Evolutionary conservation across 2,888 invertebrate species (phyloP), one percentile per base, ranked within the genome.

Genomic region (Euplexia lucipara): DNA sequence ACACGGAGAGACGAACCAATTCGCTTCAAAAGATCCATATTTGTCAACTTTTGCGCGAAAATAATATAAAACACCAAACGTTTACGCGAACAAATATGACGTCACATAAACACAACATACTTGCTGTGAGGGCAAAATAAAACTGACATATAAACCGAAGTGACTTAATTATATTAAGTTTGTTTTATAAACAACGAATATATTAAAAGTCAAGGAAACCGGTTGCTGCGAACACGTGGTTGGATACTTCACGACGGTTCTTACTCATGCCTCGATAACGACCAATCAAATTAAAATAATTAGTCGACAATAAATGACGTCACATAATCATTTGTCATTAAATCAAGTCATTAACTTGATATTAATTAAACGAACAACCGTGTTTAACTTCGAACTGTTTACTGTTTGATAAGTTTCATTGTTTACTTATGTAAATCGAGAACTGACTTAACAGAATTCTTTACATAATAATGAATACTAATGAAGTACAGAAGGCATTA

Each of bases 61-160:
- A 75, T 54, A 69, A 67, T 54, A 78, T 41, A 60, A 67, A 62
- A 72, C 81, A 80, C 79, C 79, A 62, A 68, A 78, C 64, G 42
- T 70, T 75, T 47, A 75, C 67, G 67, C 79, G 72, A 73, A 70
- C 56, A 56, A 62, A 66, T 54, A 61, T 62, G 56, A 56, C 71
- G 58, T 58, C 62, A 63, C 76, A 56, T 58, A 81, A 74, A 88
- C 88, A 84, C 91, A 89, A 82, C 91, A 91, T 91, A 76, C 84
- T 88, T 84, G 82, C 81, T 52, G 74, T 75, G 84, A 81, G 75
- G 79, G 79, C 65, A 71, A 83, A 81, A 84, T 78, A 79, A 82
- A 79, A 92, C 90, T 91, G 88, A 82, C 68, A 81, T 79, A 79
- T 80, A 82, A 75, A 83, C 60, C 64, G 52, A 57, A 73, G 58